Evolutionary conservation across 2,113 vertebrate species (phyloP).

Genomic region (Ailurus styani): DNA sequence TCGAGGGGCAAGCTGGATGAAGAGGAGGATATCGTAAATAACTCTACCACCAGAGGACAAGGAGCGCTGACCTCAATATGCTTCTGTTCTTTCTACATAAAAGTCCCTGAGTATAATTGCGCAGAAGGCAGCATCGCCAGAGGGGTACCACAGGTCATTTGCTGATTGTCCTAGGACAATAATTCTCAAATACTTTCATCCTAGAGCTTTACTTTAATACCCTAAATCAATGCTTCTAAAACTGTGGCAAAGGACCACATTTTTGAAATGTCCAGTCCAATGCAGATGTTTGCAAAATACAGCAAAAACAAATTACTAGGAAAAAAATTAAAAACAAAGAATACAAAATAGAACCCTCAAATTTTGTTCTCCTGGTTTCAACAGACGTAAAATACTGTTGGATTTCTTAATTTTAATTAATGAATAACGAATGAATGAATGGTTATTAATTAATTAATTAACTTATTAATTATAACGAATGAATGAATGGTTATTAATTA

Average conservation of each 20-base stretch:
- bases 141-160: background rate
- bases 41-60: background rate
- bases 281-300: background rate
- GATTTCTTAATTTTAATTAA: background rate
- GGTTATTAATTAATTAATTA: too few relatives aligned
- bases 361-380: background rate
- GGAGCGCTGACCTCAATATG: background rate
- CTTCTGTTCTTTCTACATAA: constrained; percentile 12
- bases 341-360: background rate
- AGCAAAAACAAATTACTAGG: background rate
- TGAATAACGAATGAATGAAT: too few relatives aligned
- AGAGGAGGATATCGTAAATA: background rate
- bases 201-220: background rate
- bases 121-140: background rate
- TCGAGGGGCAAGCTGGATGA: background rate
- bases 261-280: background rate
- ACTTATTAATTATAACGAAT: background rate
- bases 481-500: too few relatives aligned
- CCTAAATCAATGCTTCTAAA: background rate
- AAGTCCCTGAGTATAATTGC: background rate
- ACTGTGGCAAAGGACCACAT: background rate
- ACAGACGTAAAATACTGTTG: background rate
- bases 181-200: background rate
- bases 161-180: background rate
- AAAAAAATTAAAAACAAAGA: background rate